Evolutionary conservation across 2,113 vertebrate genomes (phyloP).

Genomic region (Ovibos moschatus): DNA sequence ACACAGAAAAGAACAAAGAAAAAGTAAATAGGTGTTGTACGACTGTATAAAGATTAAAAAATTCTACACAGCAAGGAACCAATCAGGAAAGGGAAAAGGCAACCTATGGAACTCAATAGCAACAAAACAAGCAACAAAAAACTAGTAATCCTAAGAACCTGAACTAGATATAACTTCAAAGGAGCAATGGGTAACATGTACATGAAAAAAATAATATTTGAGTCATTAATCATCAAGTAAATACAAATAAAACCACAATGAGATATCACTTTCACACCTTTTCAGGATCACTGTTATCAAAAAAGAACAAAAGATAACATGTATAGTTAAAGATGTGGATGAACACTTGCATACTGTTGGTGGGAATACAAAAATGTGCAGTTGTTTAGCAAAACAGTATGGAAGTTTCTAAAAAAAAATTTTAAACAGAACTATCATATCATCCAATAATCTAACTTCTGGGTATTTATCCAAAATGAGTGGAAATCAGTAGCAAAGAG

Average conservation of each 20-base stretch:
- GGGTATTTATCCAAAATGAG: not conserved
- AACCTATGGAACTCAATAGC: not conserved
- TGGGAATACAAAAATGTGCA: not conserved
- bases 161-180: not conserved
- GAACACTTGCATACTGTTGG: not conserved
- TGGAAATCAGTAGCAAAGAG: not conserved
- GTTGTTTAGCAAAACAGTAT: not conserved
- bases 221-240: not conserved
- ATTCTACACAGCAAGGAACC: not conserved
- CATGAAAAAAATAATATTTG: not conserved
- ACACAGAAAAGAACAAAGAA: not conserved
- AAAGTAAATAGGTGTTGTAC: not conserved
- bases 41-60: not conserved
- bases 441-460: not conserved
- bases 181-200: not conserved
- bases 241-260: not conserved
- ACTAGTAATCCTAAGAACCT: not conserved
- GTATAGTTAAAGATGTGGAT: not conserved
- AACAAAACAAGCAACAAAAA: not conserved
- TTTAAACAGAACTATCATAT: not conserved
- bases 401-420: not conserved
- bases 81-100: not conserved
- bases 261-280: not conserved
- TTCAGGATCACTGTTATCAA: not conserved
- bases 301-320: not conserved